These are phyloP conservation scores for Ophion obscuratus DNA, from an alignment of 2,888 invertebrate species.

Conservation along the genomic window DNA sequence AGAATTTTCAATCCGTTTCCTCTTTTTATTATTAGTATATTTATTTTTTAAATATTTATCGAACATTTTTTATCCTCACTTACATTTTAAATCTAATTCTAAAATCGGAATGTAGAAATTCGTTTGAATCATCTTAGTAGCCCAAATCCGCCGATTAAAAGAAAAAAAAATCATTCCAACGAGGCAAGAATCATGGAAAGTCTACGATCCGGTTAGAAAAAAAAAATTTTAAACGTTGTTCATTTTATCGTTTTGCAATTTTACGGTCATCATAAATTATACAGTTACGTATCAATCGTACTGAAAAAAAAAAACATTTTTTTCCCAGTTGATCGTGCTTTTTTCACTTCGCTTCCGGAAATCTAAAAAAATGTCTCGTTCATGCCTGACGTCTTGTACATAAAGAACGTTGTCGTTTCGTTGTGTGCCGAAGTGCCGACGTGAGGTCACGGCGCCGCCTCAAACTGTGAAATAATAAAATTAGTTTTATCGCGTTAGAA, in stretches of 20 bases:
- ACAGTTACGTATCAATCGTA: not conserved
- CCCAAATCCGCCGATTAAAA: not conserved
- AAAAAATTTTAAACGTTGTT: not conserved
- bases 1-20: not conserved
- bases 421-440: too few relatives aligned
- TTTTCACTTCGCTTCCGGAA: not conserved
- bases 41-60: not conserved
- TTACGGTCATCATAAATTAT: not conserved
- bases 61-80: not conserved
- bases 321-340: not conserved
- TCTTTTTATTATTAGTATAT: not conserved
- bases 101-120: not conserved
- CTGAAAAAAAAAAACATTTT: not conserved
- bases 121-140: not conserved
- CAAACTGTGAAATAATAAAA: not conserved
- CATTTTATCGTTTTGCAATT: not conserved
- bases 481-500: not conserved
- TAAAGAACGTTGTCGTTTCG: not conserved
- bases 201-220: not conserved
- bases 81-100: not conserved
- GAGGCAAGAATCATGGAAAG: not conserved
- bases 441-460: not conserved
- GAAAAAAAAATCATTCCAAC: not conserved
- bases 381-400: not conserved
- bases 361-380: not conserved